Evolutionary conservation across 2,797 vertebrate genomes (phyloP), one percentile per base, ranked within the genome.

Genomic region (Spea hammondii): DNA sequence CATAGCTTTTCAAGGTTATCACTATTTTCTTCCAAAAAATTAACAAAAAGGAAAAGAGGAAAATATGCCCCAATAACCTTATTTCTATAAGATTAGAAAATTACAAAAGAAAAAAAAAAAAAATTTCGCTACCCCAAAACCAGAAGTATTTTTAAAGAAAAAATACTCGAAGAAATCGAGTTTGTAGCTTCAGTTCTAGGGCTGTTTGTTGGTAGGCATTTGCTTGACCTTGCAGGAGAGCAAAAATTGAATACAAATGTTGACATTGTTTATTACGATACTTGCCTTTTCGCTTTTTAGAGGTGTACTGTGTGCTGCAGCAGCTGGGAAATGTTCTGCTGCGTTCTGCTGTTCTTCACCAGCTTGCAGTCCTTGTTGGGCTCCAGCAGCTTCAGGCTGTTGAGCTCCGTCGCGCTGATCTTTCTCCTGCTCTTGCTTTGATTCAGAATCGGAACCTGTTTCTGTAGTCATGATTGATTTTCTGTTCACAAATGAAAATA

Each of bases 381-480:
- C 80, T 65, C 83, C 89, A 0, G 64, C 77, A 0, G 2, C 73
- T 64, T 83, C 90, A 85, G 88, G 87, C 4, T 89, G 84, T 0
- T 65, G 86, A 1, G 85, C 57, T 0, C 46, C 77, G 8, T 86
- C 88, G 86, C 93, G 92, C 76, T 91, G 91, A 74, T 91, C 92
- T 46, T 91, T 89, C 77, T 93, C 92, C 82, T 92, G 92, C 69
- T 93, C 92, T 1, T 87, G 85, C 82, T 94, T 96, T 82, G 94
- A 92, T 88, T 95, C 96, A 0, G 94, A 94, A 88, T 97, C 95
- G 67, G 94, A 91, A 79, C 94, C 96, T 0, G 95, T 93, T 94
- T 97, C 96, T 65, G 95, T 96, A 62, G 96, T 98, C 97, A 99
- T 99, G 93, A 90, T 95, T 85, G 91, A 90, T 96, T 94, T 87